A percentile compares a stretch with the other conserved stretches of the same genome.
Evolutionary conservation across 2,797 vertebrate species (phyloP).

Genomic region (Lepidocolaptes lacrymiger): DNA sequence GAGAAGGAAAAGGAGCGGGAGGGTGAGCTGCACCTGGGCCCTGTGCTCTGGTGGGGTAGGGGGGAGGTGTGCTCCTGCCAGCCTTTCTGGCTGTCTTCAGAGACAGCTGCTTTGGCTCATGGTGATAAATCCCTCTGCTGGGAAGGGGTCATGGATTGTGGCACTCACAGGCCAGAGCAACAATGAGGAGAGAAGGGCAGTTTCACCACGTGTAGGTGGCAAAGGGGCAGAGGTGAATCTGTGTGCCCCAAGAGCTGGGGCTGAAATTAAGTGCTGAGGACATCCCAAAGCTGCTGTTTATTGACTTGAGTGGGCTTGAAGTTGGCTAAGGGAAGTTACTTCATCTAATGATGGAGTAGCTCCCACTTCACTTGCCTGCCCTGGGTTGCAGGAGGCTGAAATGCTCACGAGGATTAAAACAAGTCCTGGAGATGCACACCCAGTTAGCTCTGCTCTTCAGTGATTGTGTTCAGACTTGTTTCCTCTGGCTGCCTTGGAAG

Average conservation of each 20-base stretch:
- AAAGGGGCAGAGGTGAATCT: background rate
- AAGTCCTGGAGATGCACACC: background rate
- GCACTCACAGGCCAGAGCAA: background rate
- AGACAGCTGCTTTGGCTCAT: background rate
- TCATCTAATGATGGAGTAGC: background rate
- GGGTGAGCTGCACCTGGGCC: conserved; percentile 76
- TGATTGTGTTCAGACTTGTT: conserved; percentile 43
- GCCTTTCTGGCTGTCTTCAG: background rate
- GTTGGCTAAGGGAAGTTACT: background rate
- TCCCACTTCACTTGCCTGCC: background rate
- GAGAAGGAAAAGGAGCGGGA: conserved; percentile 98
- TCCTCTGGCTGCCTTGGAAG: conserved; percentile 4
- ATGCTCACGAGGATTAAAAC: background rate
- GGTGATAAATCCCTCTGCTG: background rate
- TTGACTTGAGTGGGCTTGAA: background rate
- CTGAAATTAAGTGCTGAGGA: background rate
- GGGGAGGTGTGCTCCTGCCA: background rate
- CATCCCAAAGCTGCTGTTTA: background rate
- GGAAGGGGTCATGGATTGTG: fast-evolving
- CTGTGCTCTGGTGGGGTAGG: background rate
- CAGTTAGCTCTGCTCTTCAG: background rate
- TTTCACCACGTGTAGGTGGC: background rate
- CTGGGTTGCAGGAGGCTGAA: background rate
- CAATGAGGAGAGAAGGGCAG: background rate
- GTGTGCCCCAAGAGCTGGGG: background rate